A percentile compares a stretch with the other conserved stretches of the same genome.
Evolutionary conservation across 2,797 vertebrate genomes (phyloP).

Genomic region (Rousettus madagascariensis): DNA sequence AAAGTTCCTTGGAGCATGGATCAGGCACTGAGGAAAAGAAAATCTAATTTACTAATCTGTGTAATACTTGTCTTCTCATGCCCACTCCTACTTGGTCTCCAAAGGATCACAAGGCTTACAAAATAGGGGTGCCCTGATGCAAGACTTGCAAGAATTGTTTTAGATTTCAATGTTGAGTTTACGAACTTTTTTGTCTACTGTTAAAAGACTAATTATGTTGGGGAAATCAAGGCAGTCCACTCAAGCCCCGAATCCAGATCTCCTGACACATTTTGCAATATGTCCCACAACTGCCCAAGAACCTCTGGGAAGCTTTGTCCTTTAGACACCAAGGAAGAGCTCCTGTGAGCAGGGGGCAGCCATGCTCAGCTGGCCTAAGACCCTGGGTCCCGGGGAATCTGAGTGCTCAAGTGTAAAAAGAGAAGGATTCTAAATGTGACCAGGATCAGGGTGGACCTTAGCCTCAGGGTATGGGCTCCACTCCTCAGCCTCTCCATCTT

Average conservation of each 20-base stretch:
- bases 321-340: neutral
- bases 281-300: neutral
- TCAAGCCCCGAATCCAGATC: neutral
- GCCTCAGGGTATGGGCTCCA: neutral
- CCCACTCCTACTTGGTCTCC: neutral
- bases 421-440: neutral
- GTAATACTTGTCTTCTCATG: neutral
- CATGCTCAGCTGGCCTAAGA: neutral
- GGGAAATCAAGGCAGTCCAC: neutral
- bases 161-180: neutral
- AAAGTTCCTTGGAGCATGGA: neutral
- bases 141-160: neutral
- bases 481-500: neutral
- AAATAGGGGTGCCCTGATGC: neutral
- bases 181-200: neutral
- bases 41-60: neutral
- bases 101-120: neutral
- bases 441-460: neutral
- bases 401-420: neutral
- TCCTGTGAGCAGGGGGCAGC: neutral
- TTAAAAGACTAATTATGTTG: neutral
- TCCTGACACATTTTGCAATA: neutral
- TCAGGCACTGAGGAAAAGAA: neutral
- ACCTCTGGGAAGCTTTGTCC: neutral
- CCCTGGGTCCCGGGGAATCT: neutral